These are phyloP conservation scores for Himantopus leucocephalus DNA, from an alignment of 2,113 vertebrate species.

Conservation along the genomic window DNA sequence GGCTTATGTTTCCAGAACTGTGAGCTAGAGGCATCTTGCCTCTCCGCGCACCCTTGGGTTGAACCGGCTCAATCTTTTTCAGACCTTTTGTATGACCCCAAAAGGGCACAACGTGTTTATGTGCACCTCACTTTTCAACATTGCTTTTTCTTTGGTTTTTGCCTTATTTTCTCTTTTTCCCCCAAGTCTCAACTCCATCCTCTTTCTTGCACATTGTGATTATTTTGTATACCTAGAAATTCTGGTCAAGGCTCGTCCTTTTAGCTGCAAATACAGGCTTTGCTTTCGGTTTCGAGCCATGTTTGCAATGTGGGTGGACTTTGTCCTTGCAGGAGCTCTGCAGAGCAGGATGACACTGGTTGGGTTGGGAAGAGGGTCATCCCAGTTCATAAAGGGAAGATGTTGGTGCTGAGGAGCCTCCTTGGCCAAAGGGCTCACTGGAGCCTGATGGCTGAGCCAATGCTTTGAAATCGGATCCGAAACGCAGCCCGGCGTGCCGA, in stretches of 20 bases:
- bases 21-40: not conserved
- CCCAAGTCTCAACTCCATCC: not conserved
- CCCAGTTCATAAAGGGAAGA: fast-evolving
- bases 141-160: not conserved
- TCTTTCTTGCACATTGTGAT: not conserved
- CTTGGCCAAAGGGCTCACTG: fast-evolving
- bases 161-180: not conserved
- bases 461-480: not conserved
- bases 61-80: not conserved
- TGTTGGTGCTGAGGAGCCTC: not conserved
- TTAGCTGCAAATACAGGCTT: not conserved
- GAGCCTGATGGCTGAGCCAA: not conserved
- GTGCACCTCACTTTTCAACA: not conserved
- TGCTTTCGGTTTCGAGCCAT: not conserved
- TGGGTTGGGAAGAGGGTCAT: not conserved
- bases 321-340: not conserved
- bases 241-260: not conserved
- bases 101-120: not conserved
- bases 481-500: fast-evolving
- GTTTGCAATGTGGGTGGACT: not conserved
- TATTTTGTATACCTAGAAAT: not conserved
- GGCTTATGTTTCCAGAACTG: not conserved
- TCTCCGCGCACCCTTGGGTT: not conserved
- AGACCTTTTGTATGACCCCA: not conserved
- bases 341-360: not conserved